These are phyloP conservation scores for Pandion haliaetus DNA, from an alignment of 2,113 vertebrate genomes.

Conservation along the genomic window DNA sequence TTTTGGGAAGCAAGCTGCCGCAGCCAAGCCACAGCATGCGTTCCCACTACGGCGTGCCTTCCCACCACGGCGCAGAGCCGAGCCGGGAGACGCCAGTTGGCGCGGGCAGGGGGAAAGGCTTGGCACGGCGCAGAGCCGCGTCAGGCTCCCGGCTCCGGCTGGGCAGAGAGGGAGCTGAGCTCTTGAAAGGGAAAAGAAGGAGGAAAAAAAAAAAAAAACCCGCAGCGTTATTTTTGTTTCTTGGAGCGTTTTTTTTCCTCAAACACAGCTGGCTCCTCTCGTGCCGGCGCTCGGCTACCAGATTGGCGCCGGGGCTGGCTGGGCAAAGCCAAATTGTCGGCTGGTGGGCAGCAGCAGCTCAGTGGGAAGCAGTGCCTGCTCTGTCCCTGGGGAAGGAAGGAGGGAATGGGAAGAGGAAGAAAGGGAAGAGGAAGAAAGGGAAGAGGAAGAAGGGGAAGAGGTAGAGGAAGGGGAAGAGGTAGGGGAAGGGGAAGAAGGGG, in stretches of 20 bases:
- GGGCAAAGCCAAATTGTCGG: neutral
- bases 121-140: neutral
- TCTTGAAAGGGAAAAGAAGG: neutral
- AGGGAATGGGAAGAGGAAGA: too few species aligned
- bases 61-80: neutral
- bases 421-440: neutral
- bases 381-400: neutral
- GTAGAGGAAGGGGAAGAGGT: too few species aligned
- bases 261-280: conserved; percentile 49
- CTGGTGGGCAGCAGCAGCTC: neutral
- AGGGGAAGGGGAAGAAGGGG: neutral
- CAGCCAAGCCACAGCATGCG: neutral
- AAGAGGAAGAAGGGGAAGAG: too few species aligned
- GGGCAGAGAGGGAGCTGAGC: neutral
- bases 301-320: neutral
- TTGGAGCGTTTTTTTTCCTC: neutral
- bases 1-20: neutral
- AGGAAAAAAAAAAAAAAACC: fast-evolving
- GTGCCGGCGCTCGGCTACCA: neutral
- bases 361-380: neutral
- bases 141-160: neutral
- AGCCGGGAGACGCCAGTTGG: neutral
- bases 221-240: neutral
- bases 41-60: neutral
- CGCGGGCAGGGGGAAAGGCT: neutral